Evolutionary conservation across 1,140 invertebrate species (phyloP), one percentile per base, ranked within the genome.

Genomic region (Drosophila lacertosa): DNA sequence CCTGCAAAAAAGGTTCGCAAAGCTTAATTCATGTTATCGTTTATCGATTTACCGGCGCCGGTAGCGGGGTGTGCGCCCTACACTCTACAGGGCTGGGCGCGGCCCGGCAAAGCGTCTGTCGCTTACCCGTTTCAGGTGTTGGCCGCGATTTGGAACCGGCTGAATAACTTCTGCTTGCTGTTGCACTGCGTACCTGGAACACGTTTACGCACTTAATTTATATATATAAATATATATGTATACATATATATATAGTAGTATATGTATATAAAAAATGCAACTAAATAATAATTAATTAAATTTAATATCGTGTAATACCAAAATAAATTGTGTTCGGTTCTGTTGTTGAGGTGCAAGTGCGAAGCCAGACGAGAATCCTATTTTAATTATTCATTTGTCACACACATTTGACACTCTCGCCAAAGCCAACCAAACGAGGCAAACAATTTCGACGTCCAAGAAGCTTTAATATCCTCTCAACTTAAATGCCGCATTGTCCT

Each of bases 41-140:
- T 24, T 51, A 60, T 63, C 64, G 68, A 74, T 77, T 69, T 64
- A 39, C 57, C 26, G 55, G 39, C 37, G 11, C 22, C 10, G 7
- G 11, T 13, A 10, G 15, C 42, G 67, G 32, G 18, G 16, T 7
- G 29, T n/a, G n/a, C n/a, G n/a, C n/a, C n/a, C n/a, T n/a, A n/a
- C n/a, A n/a, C n/a, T n/a, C n/a, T n/a, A n/a, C 48, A 13, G 13
- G 47, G 48, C 50, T 24, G 76, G 74, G 74, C 69, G 69, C 69
- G 76, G 74, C 26, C 76, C 11, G 40, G 22, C 44, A 54, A 51
- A 22, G 26, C 57, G 24, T 13, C 65, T 57, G 40, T 32, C 37
- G 72, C 80, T 84, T 68, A 84, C 80, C 76, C 63, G 68, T 80
- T 64, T 69, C 81, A 60, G 71, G 70, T 55, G 57, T 42, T 18